A percentile compares a stretch with the other conserved stretches of the same genome.
Evolutionary conservation across 1,140 invertebrate genomes (phyloP).

Genomic region (Magallana ariakensis): DNA sequence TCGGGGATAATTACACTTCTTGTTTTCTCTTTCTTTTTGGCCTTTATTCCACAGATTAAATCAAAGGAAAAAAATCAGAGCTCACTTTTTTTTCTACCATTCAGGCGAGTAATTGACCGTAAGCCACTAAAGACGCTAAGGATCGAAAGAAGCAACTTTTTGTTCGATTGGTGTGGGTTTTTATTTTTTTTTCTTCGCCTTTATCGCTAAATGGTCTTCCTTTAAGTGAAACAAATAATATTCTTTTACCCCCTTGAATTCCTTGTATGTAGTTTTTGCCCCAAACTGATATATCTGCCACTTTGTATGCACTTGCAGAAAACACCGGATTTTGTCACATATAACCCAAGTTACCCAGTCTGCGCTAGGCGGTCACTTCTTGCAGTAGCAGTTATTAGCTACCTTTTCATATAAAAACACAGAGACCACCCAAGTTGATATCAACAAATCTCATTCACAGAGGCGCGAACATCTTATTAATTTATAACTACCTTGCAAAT

Average conservation of each 20-base stretch:
- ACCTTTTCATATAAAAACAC: constrained; percentile 26
- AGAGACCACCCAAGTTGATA: constrained; percentile 13
- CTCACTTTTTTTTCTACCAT: neutral
- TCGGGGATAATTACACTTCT: neutral
- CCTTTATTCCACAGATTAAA: constrained; percentile 14
- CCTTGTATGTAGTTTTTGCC: neutral
- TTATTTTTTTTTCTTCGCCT: neutral
- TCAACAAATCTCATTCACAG: constrained; percentile 35
- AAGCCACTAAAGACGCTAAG: neutral
- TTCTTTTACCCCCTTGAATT: neutral
- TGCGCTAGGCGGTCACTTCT: constrained; percentile 12
- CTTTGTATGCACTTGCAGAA: neutral
- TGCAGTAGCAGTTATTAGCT: constrained; percentile 5
- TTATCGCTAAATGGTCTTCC: neutral
- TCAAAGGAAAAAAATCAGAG: neutral
- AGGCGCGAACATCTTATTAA: constrained; percentile 33
- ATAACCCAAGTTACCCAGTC: neutral
- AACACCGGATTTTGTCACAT: neutral
- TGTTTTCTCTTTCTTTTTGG: constrained; percentile 10
- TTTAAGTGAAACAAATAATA: neutral
- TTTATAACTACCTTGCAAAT: constrained; percentile 38
- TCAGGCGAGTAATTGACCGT: constrained; percentile 29
- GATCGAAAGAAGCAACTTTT: neutral
- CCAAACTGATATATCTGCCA: neutral
- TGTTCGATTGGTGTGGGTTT: neutral